Evolutionary conservation across 2,113 vertebrate genomes (phyloP).

Genomic region (Microtus oregoni): DNA sequence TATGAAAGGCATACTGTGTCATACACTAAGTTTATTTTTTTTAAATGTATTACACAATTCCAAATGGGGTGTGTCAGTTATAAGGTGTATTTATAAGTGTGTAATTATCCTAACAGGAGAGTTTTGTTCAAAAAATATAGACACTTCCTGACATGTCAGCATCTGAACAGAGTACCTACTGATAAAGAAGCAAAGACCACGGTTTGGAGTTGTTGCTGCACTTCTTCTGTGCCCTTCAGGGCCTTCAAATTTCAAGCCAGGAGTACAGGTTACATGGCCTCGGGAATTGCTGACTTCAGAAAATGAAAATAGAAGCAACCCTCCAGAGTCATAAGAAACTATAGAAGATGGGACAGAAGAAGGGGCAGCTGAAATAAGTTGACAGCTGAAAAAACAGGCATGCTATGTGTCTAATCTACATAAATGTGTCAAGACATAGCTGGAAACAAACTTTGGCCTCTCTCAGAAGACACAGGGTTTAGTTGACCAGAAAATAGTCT

Average conservation of each 20-base stretch:
- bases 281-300: neutral
- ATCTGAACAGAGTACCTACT: neutral
- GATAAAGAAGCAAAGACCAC: neutral
- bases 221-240: neutral
- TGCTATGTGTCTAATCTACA: neutral
- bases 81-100: no score
- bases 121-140: no score
- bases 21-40: no score
- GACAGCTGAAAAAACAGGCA: neutral
- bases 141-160: neutral
- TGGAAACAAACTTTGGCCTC: neutral
- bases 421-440: neutral
- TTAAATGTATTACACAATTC: no score
- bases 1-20: no score
- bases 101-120: no score
- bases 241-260: constrained; percentile 36
- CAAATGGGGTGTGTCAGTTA: no score
- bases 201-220: neutral
- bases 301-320: neutral
- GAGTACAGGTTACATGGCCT: neutral
- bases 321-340: neutral
- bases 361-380: neutral
- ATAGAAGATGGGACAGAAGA: neutral
- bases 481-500: neutral
- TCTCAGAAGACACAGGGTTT: neutral